phyloP scores from a whole-genome alignment of 2,888 invertebrate genomes.

The Lasioglossum vierecki region DNA sequence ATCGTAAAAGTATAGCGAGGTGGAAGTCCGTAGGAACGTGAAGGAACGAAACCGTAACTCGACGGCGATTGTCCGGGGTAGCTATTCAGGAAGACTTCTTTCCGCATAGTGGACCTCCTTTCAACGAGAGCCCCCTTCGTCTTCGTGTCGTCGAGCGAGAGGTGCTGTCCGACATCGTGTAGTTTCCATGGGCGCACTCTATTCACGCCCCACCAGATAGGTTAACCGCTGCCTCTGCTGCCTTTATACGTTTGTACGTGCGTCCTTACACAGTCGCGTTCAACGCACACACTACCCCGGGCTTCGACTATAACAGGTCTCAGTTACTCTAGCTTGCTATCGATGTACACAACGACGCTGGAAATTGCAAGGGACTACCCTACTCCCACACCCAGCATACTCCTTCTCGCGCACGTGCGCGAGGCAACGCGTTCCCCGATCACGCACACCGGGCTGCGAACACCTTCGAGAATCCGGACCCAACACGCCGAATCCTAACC shows the following conservation, averaged over 20 bases:
- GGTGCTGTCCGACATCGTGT: constrained; percentile 75
- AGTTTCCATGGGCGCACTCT: constrained; percentile 74
- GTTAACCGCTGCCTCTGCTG: constrained; percentile 73
- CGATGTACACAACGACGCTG: constrained; percentile 66
- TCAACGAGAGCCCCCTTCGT: constrained; percentile 58
- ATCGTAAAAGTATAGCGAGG: neutral
- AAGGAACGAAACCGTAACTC: constrained; percentile 17
- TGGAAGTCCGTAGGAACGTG: constrained; percentile 11
- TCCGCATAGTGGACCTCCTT: constrained; percentile 28
- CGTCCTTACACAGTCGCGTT: neutral
- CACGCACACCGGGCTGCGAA: constrained; percentile 10
- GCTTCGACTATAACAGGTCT: constrained; percentile 39
- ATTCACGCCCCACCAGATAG: constrained; percentile 78
- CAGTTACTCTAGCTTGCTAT: constrained; percentile 53
- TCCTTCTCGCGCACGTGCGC: constrained; percentile 36
- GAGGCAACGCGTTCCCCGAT: constrained; percentile 25
- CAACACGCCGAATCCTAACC: constrained; percentile 27
- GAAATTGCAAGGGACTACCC: constrained; percentile 71
- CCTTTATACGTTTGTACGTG: constrained; percentile 27
- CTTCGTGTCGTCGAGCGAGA: constrained; percentile 62
- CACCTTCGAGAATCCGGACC: constrained; percentile 16
- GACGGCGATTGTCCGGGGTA: constrained; percentile 30
- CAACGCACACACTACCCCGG: neutral
- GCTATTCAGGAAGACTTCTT: constrained; percentile 40
- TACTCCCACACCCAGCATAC: neutral